These are phyloP conservation scores for Taurulus bubalis DNA, from an alignment of 2,113 vertebrate genomes.

Conservation along the genomic window DNA sequence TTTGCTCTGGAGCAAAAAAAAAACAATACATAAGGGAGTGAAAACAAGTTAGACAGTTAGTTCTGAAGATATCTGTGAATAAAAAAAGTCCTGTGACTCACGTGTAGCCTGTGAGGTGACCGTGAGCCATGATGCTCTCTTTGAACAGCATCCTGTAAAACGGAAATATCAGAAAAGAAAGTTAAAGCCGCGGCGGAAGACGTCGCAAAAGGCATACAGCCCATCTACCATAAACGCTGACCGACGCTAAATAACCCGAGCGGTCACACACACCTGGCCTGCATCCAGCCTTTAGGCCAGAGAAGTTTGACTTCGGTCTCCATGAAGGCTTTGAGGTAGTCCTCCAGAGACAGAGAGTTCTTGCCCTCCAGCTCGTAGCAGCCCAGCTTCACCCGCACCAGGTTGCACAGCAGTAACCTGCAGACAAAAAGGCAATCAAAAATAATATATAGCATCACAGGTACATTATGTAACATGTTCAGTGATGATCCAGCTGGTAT, in stretches of 20 bases:
- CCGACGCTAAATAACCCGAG: not conserved
- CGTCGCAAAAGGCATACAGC: not conserved
- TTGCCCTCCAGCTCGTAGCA: slow-evolving; percentile 97
- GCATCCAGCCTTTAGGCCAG: slow-evolving; percentile 99
- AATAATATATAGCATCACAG: not conserved
- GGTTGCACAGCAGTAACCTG: slow-evolving; percentile 93
- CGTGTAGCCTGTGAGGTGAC: slow-evolving; percentile 96
- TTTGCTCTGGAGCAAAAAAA: slow-evolving; percentile 86
- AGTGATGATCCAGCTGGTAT: not conserved
- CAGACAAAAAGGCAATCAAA: rapidly evolving
- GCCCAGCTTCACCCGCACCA: slow-evolving; percentile 96
- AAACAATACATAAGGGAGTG: slow-evolving; percentile 1
- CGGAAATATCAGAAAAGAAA: not conserved
- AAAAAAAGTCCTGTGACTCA: slow-evolving; percentile 80
- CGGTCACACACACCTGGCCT: slow-evolving; percentile 86
- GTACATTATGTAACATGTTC: not conserved
- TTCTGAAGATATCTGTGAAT: not conserved
- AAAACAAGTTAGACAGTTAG: not conserved
- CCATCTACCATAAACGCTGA: not conserved
- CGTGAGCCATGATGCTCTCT: slow-evolving; percentile 94
- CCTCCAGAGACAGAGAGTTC: slow-evolving; percentile 93
- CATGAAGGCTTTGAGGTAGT: slow-evolving; percentile 99
- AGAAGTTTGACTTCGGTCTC: slow-evolving; percentile 97
- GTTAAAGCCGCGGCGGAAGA: not conserved
- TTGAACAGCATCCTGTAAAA: slow-evolving; percentile 94